Conservation (phyloP, 2,797 vertebrate species). For the Picus viridis region DNA sequence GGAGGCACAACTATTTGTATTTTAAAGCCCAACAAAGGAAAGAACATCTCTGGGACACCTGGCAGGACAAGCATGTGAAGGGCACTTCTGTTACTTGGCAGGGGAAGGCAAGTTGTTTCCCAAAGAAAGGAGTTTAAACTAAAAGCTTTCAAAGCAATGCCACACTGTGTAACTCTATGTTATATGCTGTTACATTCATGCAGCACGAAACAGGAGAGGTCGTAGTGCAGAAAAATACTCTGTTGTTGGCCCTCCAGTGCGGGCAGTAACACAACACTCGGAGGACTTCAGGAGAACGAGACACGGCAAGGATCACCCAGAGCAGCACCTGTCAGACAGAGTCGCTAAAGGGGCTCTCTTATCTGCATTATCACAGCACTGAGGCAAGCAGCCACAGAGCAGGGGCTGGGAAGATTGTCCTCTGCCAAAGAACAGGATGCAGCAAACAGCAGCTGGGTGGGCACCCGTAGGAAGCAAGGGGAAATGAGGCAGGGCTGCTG, state of each 20-base stretch:
- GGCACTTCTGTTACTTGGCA: neutral
- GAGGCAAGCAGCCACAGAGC: neutral
- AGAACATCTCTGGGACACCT: neutral
- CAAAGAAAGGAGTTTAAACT: neutral
- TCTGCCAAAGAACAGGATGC: rapidly evolving
- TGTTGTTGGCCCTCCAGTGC: neutral
- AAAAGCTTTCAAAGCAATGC: neutral
- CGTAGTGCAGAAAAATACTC: neutral
- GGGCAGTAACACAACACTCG: neutral
- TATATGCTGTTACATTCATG: neutral
- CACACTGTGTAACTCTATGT: neutral
- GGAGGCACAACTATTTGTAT: neutral
- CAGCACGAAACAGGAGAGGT: neutral
- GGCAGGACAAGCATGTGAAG: neutral
- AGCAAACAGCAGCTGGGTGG: neutral
- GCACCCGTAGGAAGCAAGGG: neutral
- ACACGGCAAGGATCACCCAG: neutral
- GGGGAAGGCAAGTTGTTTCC: neutral
- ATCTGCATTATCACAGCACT: neutral
- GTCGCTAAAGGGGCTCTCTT: neutral
- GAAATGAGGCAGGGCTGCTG: neutral
- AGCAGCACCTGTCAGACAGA: neutral
- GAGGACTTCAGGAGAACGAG: neutral
- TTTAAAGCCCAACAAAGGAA: neutral
- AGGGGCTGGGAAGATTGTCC: rapidly evolving